These are phyloP conservation scores for Coptodon rendalli DNA, from an alignment of 2,113 vertebrate species.

Conservation along the genomic window DNA sequence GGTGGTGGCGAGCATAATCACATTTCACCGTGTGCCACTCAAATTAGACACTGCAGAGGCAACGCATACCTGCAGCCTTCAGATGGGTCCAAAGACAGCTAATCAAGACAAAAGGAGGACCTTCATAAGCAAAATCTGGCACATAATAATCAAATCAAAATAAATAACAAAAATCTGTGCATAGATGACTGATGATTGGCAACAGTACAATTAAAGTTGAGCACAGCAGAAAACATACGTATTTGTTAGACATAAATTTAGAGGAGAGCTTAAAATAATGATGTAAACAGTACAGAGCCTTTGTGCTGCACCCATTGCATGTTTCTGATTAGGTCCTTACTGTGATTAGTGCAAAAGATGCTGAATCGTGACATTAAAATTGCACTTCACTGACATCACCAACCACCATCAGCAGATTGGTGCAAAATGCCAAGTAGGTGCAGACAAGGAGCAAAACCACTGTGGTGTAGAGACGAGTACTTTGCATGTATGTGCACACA, in stretches of 20 bases:
- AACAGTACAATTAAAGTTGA: neutral
- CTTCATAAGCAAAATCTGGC: neutral
- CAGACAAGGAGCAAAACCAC: neutral
- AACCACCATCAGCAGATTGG: neutral
- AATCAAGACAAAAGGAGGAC: neutral
- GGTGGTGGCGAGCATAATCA: neutral
- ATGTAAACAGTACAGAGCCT: neutral
- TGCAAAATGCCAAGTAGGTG: neutral
- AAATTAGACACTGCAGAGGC: neutral
- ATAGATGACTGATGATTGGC: neutral
- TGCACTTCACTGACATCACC: neutral
- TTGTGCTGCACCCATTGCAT: neutral
- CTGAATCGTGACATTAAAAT: neutral
- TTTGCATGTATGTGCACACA: neutral
- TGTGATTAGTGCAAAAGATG: neutral
- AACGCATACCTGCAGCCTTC: neutral
- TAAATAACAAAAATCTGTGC: neutral
- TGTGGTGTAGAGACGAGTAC: neutral
- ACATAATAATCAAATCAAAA: neutral
- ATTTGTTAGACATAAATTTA: neutral
- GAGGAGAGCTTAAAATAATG: neutral
- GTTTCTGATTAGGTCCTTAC: neutral
- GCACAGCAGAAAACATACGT: neutral
- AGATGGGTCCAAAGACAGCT: neutral
- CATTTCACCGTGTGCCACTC: neutral